Percentiles rank a stretch among this genome's conserved stretches.
These are phyloP conservation scores for Ophion ventricosus DNA, from an alignment of 2,888 invertebrate species.

Conservation along the genomic window DNA sequence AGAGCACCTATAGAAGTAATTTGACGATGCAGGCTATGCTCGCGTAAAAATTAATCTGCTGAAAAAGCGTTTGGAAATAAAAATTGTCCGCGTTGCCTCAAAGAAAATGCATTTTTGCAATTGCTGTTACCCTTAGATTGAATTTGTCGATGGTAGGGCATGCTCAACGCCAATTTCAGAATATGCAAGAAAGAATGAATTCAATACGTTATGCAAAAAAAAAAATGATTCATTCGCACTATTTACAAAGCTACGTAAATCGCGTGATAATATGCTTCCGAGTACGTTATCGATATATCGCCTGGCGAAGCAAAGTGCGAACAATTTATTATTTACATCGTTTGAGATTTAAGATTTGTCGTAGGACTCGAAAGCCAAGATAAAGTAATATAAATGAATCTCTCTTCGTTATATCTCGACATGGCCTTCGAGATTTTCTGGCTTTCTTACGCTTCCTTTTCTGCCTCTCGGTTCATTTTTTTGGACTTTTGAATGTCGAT, in stretches of 20 bases:
- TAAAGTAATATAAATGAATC: too few relatives aligned
- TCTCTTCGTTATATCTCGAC: not conserved
- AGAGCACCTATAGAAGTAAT: too few relatives aligned
- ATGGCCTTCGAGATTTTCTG: not conserved
- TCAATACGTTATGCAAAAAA: not conserved
- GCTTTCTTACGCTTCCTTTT: not conserved
- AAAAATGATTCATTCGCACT: not conserved
- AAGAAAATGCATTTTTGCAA: too few relatives aligned
- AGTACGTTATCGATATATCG: constrained; percentile 12
- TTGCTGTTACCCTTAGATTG: too few relatives aligned
- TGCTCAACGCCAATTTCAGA: not conserved
- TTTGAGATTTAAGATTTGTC: constrained; percentile 16
- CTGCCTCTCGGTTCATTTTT: not conserved
- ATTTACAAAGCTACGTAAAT: constrained; percentile 7
- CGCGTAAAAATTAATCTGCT: too few relatives aligned
- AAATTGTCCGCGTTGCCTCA: too few relatives aligned
- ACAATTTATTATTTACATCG: constrained; percentile 10
- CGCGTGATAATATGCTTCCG: not conserved
- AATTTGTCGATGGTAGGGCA: not conserved
- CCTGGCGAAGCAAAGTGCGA: not conserved
- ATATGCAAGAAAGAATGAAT: not conserved
- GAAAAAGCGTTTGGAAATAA: too few relatives aligned
- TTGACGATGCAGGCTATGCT: too few relatives aligned
- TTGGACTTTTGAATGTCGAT: constrained; percentile 13
- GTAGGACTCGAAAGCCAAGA: not conserved